Conservation (phyloP, 2,888 invertebrate species). For the Nomada ruficornis region DNA sequence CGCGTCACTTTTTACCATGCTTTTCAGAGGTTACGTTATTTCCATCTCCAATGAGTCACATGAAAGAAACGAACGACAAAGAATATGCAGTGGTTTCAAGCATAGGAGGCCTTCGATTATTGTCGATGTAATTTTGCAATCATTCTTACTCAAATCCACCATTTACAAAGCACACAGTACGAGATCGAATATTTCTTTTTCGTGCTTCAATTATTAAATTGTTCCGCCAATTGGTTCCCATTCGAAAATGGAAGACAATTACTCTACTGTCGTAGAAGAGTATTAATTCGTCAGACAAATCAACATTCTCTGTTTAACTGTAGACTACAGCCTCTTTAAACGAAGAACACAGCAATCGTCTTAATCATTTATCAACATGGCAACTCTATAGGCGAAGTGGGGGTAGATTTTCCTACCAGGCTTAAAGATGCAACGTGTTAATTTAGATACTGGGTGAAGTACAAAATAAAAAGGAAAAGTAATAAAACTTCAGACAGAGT, state of each 20-base stretch:
- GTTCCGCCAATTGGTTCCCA: background rate
- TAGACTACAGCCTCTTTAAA: background rate
- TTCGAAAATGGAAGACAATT: background rate
- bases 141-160: background rate
- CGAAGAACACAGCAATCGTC: background rate
- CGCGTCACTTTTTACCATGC: background rate
- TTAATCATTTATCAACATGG: background rate
- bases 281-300: constrained; percentile 14
- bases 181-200: background rate
- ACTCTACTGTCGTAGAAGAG: background rate
- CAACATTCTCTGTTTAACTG: background rate
- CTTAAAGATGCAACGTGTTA: background rate
- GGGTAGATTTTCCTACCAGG: background rate
- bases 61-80: constrained; percentile 29
- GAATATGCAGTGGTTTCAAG: constrained; percentile 2
- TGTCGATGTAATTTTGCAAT: constrained; percentile 7
- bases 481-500: background rate
- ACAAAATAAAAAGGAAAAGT: background rate
- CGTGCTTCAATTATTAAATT: background rate
- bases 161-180: too few relatives aligned
- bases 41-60: constrained; percentile 47
- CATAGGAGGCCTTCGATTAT: constrained; percentile 12
- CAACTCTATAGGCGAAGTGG: background rate
- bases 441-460: background rate
- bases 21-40: constrained; percentile 31